Evolutionary conservation across 1,140 invertebrate species (phyloP), one percentile per base, ranked within the genome.

Genomic region (Pemphigus obesinymphae): DNA sequence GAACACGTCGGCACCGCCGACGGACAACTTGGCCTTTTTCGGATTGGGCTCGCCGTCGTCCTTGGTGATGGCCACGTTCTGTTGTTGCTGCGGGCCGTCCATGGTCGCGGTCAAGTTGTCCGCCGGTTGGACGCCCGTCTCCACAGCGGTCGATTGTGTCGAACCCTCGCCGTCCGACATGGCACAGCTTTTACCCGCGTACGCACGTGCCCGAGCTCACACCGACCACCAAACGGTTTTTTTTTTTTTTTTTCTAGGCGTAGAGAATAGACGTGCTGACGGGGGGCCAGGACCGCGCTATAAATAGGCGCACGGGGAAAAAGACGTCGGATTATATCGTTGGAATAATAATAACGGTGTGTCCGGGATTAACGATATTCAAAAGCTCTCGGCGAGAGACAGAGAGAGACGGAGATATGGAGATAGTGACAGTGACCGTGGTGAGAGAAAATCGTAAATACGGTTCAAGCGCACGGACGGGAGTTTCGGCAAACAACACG

Each of bases 1-100:
- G 7, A 40, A 53, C 20, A 37, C 53, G 7, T 58, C 53, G 1
- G 10, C n/a, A 2, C n/a, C 53, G 7, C 72, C 11, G 10, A n/a
- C 13, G 7, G 75, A 80, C 17, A 80, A 37, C 20, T 80, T 80
- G 8, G 55, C 26, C 15, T 80, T 80, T 63, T 80, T 80, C 3
- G 76, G 76, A n/a, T 80, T 80, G 1, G 76, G 76, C 31, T 80
- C 76, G 8, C 73, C 73, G 73, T 78, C 73, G 55, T 80, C 76
- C 29, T 80, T 58, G 15, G 76, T 80, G 13, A 63, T 61, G 7
- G n/a, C 13, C 34, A 58, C 34, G 13, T 53, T 37, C 48, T 78
- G 75, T 3, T 58, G 43, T 8, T 37, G 34, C n/a, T 45, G 40
- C 11, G 10, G 70, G 29, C 17, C 70, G 29, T 50, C 70, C 40